Evolutionary conservation across 2,888 invertebrate genomes (phyloP).

Genomic region (Copidosoma aretas): DNA sequence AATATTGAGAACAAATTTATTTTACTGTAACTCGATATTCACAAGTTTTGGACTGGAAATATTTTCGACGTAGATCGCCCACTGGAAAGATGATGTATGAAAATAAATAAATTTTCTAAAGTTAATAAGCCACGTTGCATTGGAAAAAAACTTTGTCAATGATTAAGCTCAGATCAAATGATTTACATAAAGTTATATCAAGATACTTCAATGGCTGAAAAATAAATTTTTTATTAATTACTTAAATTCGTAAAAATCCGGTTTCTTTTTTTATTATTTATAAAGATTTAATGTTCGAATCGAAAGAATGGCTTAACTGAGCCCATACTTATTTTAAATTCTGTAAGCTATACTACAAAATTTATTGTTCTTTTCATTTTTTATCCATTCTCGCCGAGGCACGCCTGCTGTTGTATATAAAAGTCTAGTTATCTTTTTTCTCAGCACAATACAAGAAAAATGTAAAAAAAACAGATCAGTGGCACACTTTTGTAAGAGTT

Average conservation of each 20-base stretch:
- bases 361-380: constrained; percentile 10
- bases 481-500: constrained; percentile 1
- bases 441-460: constrained; percentile 2
- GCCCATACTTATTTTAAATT: constrained; percentile 37
- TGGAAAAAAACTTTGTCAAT: constrained; percentile 20
- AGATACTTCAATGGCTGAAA: constrained; percentile 42
- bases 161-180: constrained; percentile 48
- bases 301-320: constrained; percentile 40
- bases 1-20: no score
- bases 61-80: constrained; percentile 34
- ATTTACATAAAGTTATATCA: constrained; percentile 44
- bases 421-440: constrained; percentile 23
- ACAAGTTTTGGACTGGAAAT: constrained; percentile 10
- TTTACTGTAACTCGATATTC: no score
- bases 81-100: constrained; percentile 44
- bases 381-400: constrained; percentile 16
- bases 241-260: constrained; percentile 52
- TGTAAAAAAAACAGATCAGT: constrained; percentile 10
- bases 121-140: constrained; percentile 28
- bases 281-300: constrained; percentile 50
- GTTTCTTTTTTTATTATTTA: constrained; percentile 54
- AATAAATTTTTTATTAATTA: constrained; percentile 49
- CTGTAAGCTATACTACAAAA: constrained; percentile 43
- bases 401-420: constrained; percentile 24
- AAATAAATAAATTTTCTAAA: constrained; percentile 54